These are phyloP conservation scores for Noctua comes DNA, from an alignment of 2,888 invertebrate genomes.

Conservation along the genomic window DNA sequence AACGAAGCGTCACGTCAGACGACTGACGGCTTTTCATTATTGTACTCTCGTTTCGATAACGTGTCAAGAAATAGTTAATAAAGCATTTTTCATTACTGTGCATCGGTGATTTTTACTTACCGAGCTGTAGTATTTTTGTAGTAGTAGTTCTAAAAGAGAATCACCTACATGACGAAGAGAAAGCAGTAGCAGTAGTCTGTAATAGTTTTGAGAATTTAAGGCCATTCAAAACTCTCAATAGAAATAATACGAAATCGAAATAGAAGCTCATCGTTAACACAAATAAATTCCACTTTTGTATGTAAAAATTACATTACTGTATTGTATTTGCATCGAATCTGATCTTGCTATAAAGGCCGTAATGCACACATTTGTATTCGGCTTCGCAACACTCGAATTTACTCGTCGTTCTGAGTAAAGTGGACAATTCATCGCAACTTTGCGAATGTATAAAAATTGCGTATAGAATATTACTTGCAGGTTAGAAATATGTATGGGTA, in stretches of 20 bases:
- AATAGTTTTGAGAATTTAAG: neutral
- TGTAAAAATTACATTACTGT: slow-evolving; percentile 58
- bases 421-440: slow-evolving; percentile 24
- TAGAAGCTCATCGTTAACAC: neutral
- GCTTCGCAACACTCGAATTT: slow-evolving; percentile 18
- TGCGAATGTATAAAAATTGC: neutral
- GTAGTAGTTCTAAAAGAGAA: no score
- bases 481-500: neutral
- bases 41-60: slow-evolving; percentile 16
- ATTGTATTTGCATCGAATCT: slow-evolving; percentile 52
- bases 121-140: no score
- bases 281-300: slow-evolving; percentile 35
- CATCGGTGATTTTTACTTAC: neutral
- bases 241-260: neutral
- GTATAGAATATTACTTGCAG: neutral
- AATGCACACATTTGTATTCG: slow-evolving; percentile 55
- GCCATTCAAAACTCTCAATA: neutral
- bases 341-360: slow-evolving; percentile 26
- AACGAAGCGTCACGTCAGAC: neutral
- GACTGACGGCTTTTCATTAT: slow-evolving; percentile 9
- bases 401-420: slow-evolving; percentile 14
- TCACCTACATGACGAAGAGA: no score
- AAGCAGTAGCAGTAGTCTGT: no score
- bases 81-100: neutral
- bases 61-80: neutral